Evolutionary conservation across 1,140 invertebrate species (phyloP).

Genomic region (Telenomus remus): DNA sequence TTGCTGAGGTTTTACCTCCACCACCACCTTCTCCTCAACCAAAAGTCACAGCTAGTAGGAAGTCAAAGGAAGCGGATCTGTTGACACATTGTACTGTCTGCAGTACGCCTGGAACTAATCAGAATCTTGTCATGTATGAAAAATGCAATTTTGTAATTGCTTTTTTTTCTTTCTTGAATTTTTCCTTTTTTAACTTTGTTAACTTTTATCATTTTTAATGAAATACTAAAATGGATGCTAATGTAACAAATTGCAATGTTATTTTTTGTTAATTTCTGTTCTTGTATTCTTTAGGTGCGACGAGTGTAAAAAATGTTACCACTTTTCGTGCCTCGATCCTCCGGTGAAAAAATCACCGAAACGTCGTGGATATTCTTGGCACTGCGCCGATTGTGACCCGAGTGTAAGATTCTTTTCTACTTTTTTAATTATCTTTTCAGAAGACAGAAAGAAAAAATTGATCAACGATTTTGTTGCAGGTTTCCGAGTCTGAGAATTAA

Average conservation of each 20-base stretch:
- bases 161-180: too few relatives aligned
- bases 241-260: too few relatives aligned
- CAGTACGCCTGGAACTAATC: constrained; percentile 76
- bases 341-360: constrained; percentile 95
- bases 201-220: too few relatives aligned
- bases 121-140: constrained; percentile 82
- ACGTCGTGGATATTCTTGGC: constrained; percentile 94
- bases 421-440: neutral
- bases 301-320: constrained; percentile 92
- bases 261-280: too few relatives aligned
- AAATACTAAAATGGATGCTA: too few relatives aligned
- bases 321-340: constrained; percentile 93
- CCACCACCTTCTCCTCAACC: constrained; percentile 13
- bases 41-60: constrained; percentile 60
- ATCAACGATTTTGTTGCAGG: constrained; percentile 65
- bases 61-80: constrained; percentile 70
- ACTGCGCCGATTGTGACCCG: constrained; percentile 95
- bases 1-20: constrained; percentile 66
- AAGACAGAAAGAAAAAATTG: neutral
- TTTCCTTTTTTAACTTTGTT: too few relatives aligned
- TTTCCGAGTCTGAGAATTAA: constrained; percentile 72
- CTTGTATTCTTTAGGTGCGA: constrained; percentile 83
- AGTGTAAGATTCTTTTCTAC: constrained; percentile 77
- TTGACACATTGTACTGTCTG: constrained; percentile 82
- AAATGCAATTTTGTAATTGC: too few relatives aligned